These are phyloP conservation scores for Dipodomys stephensi DNA, from an alignment of 2,113 vertebrate genomes.

Conservation along the genomic window DNA sequence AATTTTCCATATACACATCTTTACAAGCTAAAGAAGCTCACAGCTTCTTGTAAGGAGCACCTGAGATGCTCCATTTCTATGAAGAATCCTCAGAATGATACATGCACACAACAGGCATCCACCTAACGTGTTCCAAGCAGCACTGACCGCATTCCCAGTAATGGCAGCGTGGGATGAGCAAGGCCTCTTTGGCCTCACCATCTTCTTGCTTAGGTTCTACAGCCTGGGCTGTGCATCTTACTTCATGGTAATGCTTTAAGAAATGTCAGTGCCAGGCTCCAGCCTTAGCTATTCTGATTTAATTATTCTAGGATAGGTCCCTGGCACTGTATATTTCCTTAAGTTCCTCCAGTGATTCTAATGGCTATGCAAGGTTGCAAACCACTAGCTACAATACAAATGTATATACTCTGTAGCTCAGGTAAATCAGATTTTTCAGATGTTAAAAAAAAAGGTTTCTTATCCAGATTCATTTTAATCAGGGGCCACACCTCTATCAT, in stretches of 20 bases:
- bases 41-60: not conserved
- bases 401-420: constrained; percentile 5
- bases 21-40: not conserved
- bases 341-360: constrained; percentile 54
- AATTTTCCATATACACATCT: not conserved
- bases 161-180: not conserved
- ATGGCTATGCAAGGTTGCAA: constrained; percentile 25
- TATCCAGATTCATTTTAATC: not conserved
- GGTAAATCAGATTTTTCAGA: constrained; percentile 44
- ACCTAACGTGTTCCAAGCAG: not conserved
- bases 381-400: constrained; percentile 38
- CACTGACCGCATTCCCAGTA: too few species aligned
- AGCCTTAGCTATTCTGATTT: not conserved
- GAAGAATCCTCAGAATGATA: not conserved
- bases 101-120: not conserved
- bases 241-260: not conserved
- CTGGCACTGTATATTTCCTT: constrained; percentile 5
- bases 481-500: not conserved
- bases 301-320: constrained; percentile 20
- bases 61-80: not conserved
- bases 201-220: not conserved
- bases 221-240: not conserved
- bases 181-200: accelerated
- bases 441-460: not conserved
- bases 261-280: not conserved